These are phyloP conservation scores for Hypotaenidia okinawae DNA, from an alignment of 2,797 vertebrate species.

Conservation along the genomic window DNA sequence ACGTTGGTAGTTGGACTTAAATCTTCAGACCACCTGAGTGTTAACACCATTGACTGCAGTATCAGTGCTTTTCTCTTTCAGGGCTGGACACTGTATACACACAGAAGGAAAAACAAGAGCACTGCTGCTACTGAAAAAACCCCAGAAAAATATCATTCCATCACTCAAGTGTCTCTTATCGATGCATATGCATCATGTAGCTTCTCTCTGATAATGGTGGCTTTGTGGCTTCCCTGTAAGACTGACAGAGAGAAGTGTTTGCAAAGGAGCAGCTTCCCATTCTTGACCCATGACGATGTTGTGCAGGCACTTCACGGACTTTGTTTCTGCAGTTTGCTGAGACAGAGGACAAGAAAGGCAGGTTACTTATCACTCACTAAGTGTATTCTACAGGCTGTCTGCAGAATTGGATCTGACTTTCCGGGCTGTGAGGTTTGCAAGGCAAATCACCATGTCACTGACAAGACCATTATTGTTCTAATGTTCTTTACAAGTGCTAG, in stretches of 20 bases:
- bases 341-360: background rate
- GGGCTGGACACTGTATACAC: background rate
- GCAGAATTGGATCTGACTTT: background rate
- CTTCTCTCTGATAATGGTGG: background rate
- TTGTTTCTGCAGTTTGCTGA: background rate
- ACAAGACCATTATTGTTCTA: conserved; percentile 44
- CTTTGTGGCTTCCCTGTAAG: background rate
- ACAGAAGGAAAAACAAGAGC: background rate
- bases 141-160: background rate
- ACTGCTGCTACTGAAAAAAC: background rate
- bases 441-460: conserved; percentile 43
- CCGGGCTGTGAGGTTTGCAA: conserved; percentile 1
- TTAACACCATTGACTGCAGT: background rate
- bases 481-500: conserved; percentile 22
- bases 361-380: background rate
- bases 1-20: background rate
- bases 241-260: background rate
- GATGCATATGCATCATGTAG: background rate
- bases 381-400: background rate
- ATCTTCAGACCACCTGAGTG: background rate
- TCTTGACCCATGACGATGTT: background rate
- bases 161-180: background rate
- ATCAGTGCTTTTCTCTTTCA: background rate
- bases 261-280: background rate
- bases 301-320: background rate